phyloP scores from a whole-genome alignment of 2,888 invertebrate genomes.

The Caenorhabditis sp. region DNA sequence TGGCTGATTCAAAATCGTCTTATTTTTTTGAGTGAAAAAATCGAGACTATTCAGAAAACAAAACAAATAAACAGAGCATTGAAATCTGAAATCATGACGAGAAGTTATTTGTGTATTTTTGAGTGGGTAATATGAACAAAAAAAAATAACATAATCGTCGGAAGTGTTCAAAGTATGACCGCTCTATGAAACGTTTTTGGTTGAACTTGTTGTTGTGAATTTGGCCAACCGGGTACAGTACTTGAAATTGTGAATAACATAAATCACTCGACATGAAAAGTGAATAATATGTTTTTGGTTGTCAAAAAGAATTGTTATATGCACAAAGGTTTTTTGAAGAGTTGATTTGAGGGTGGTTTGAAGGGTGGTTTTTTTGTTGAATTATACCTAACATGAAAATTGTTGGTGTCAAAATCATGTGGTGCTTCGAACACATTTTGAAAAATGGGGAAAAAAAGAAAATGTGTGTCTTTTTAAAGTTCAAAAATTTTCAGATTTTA shows the following conservation, averaged over 20 bases:
- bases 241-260: not conserved
- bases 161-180: conserved; percentile 23
- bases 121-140: conserved; percentile 1
- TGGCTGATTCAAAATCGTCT: too few species aligned
- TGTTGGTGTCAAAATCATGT: too few species aligned
- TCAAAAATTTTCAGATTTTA: conserved; percentile 12
- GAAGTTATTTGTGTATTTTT: conserved; percentile 1
- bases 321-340: not conserved
- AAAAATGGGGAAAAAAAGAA: too few species aligned
- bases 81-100: not conserved
- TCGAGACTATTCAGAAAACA: not conserved
- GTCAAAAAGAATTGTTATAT: not conserved
- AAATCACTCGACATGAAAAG: not conserved
- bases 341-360: not conserved
- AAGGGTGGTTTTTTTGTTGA: too few species aligned
- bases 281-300: not conserved
- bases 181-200: not conserved
- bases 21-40: not conserved
- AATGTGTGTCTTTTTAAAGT: not conserved
- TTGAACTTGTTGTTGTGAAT: not conserved
- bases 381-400: too few species aligned
- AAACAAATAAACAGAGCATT: conserved; percentile 1
- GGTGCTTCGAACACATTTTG: too few species aligned
- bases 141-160: not conserved
- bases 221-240: not conserved